Evolutionary conservation across 2,797 vertebrate species (phyloP).

Genomic region (Picus viridis): DNA sequence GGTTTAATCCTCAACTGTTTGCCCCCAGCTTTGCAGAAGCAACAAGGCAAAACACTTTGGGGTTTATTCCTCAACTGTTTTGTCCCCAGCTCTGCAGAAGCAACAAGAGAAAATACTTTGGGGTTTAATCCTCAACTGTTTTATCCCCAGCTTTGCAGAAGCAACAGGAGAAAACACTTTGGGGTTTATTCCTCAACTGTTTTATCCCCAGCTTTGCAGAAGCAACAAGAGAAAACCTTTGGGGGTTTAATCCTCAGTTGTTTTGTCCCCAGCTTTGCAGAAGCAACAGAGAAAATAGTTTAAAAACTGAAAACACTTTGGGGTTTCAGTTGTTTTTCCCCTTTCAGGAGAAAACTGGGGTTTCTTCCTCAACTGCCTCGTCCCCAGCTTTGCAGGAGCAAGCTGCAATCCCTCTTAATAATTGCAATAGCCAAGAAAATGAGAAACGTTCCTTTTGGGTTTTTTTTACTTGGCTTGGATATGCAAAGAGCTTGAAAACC

Average conservation of each 20-base stretch:
- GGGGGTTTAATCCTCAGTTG: no score
- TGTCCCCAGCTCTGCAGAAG: no score
- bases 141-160: constrained; percentile 69
- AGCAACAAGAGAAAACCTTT: no score
- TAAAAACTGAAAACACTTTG: constrained; percentile 53
- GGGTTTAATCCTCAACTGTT: constrained; percentile 67
- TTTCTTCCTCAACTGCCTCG: constrained; percentile 71
- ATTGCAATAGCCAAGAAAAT: constrained; percentile 76
- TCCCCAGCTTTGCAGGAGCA: constrained; percentile 68
- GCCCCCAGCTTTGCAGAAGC: no score
- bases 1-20: no score
- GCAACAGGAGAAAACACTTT: not conserved
- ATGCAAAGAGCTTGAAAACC: constrained; percentile 72
- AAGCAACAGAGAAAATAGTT: constrained; percentile 42
- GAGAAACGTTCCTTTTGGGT: constrained; percentile 67
- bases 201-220: no score
- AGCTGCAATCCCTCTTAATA: constrained; percentile 70
- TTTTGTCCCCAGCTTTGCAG: constrained; percentile 55
- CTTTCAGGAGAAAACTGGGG: no score
- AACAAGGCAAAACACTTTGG: no score
- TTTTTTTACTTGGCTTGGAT: constrained; percentile 58
- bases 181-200: no score
- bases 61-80: no score
- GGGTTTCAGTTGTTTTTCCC: no score
- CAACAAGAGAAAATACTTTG: no score